Evolutionary conservation across 1,140 invertebrate genomes (phyloP).

Genomic region (Thaumatotibia leucotreta): DNA sequence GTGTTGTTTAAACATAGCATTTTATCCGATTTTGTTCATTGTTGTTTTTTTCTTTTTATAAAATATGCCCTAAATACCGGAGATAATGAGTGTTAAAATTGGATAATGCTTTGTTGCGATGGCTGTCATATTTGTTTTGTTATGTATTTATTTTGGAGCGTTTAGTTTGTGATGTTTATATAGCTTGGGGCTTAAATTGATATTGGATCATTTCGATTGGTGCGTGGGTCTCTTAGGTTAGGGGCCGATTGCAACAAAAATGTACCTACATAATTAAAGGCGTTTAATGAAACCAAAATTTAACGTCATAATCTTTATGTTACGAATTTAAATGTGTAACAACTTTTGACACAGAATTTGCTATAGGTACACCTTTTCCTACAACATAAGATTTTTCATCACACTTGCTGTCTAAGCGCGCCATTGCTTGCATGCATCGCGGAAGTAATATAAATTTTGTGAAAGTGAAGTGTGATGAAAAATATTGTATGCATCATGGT

Average conservation of each 20-base stretch:
- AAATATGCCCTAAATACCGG: slow-evolving; percentile 20
- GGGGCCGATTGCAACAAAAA: background rate
- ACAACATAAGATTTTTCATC: too few species aligned
- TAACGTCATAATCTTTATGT: too few species aligned
- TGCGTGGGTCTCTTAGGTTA: background rate
- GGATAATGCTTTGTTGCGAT: slow-evolving; percentile 24
- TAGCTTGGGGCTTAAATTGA: background rate
- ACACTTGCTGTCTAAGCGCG: too few species aligned
- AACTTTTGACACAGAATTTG: too few species aligned
- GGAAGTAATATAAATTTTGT: too few species aligned
- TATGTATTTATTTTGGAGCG: slow-evolving; percentile 15
- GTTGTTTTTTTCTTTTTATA: slow-evolving; percentile 19
- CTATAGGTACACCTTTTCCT: too few species aligned
- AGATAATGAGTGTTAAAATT: slow-evolving; percentile 32
- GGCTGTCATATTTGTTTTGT: slow-evolving; percentile 24
- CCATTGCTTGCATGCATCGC: too few species aligned
- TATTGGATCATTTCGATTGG: background rate
- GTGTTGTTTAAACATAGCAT: slow-evolving; percentile 21
- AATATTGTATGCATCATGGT: too few species aligned
- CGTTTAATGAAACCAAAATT: too few species aligned
- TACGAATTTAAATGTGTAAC: too few species aligned
- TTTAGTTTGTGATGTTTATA: background rate
- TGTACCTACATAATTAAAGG: too few species aligned
- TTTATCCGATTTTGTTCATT: slow-evolving; percentile 17
- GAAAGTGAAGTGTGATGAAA: too few species aligned